Evolutionary conservation across 2,888 invertebrate species (phyloP).

Genomic region (Eumacrocentrus americanus): DNA sequence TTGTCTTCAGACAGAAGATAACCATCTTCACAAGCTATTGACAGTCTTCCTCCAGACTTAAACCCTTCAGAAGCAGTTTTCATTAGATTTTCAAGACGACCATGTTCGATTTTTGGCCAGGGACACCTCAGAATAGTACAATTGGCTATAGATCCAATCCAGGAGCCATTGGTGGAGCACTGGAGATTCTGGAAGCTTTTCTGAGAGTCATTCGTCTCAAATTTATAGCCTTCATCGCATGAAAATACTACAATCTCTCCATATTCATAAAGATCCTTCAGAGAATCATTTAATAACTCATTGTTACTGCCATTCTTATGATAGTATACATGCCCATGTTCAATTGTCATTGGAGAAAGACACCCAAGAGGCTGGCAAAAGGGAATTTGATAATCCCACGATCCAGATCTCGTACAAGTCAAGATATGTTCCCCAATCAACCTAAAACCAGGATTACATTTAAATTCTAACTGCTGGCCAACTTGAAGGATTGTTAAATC

Average conservation of each 20-base stretch:
- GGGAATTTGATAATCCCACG: slow-evolving; percentile 62
- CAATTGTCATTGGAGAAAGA: slow-evolving; percentile 48
- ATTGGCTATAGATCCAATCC: slow-evolving; percentile 67
- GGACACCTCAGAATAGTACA: slow-evolving; percentile 59
- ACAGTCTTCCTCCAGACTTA: slow-evolving; percentile 39
- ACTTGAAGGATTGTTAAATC: slow-evolving; percentile 51
- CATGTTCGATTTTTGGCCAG: slow-evolving; percentile 40
- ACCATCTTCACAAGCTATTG: slow-evolving; percentile 64
- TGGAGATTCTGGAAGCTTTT: slow-evolving; percentile 43
- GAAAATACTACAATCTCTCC: slow-evolving; percentile 44
- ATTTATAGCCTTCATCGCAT: slow-evolving; percentile 48
- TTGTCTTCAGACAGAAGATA: slow-evolving; percentile 65
- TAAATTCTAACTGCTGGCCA: slow-evolving; percentile 65
- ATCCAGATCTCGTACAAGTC: slow-evolving; percentile 66
- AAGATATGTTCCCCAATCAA: slow-evolving; percentile 62
- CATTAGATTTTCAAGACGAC: slow-evolving; percentile 28
- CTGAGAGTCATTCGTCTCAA: slow-evolving; percentile 40
- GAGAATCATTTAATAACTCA: slow-evolving; percentile 3
- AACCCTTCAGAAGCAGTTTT: slow-evolving; percentile 27
- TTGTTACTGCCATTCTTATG: background rate
- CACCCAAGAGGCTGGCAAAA: slow-evolving; percentile 61
- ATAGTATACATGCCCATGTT: slow-evolving; percentile 37
- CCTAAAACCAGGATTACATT: slow-evolving; percentile 62
- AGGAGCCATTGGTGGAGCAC: slow-evolving; percentile 68
- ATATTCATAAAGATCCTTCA: slow-evolving; percentile 33